Conservation (phyloP, 1,140 invertebrate genomes). For the Bemisia tabaci region DNA sequence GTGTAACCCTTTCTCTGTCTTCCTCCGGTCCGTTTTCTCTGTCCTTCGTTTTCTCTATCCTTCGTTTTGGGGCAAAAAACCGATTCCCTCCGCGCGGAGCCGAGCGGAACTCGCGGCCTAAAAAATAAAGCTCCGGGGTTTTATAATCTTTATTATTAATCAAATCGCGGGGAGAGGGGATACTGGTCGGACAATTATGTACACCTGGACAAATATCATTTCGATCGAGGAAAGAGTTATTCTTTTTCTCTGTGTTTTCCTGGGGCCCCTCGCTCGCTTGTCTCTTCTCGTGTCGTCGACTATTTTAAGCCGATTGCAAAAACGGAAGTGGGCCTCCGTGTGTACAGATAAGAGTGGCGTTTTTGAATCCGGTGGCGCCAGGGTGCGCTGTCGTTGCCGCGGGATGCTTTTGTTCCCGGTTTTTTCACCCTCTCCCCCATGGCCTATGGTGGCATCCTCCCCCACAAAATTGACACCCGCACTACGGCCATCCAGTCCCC, state of each 20-base stretch:
- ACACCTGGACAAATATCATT: not conserved
- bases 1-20: not conserved
- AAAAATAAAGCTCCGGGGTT: not conserved
- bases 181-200: not conserved
- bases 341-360: not conserved
- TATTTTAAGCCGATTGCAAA: not conserved
- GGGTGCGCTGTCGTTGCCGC: too few species aligned
- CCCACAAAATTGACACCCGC: too few species aligned
- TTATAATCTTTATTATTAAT: not conserved
- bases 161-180: not conserved
- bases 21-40: not conserved
- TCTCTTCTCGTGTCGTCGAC: too few species aligned
- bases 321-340: not conserved
- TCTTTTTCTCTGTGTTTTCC: not conserved
- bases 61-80: not conserved
- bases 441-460: too few species aligned
- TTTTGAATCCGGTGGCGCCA: not conserved
- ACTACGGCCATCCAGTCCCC: too few species aligned
- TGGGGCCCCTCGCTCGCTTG: too few species aligned
- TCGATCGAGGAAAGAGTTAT: not conserved
- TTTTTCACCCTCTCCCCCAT: not conserved
- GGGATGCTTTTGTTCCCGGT: not conserved
- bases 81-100: not conserved
- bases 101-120: not conserved
- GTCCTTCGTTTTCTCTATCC: not conserved